Percentiles rank a stretch among this genome's conserved stretches.
Evolutionary conservation across 1,140 invertebrate genomes (phyloP).

Genomic region (Drosophila teissieri): DNA sequence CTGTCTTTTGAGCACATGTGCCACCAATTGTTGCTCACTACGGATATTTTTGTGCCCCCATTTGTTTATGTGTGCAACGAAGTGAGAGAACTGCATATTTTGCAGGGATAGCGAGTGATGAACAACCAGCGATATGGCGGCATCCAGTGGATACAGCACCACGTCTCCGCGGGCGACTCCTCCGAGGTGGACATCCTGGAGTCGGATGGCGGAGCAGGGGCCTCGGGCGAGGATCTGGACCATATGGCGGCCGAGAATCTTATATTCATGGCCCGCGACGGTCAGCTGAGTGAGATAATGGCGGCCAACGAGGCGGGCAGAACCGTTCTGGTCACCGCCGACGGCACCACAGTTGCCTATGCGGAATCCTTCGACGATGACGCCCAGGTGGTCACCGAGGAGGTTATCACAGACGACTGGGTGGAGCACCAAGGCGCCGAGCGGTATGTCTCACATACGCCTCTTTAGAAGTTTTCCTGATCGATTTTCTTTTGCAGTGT

Average conservation of each 20-base stretch:
- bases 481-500: slow-evolving; percentile 84
- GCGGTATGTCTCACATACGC: slow-evolving; percentile 85
- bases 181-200: slow-evolving; percentile 65
- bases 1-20: slow-evolving; percentile 63
- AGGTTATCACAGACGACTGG: slow-evolving; percentile 92
- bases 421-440: slow-evolving; percentile 89
- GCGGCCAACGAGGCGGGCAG: slow-evolving; percentile 78
- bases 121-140: slow-evolving; percentile 73
- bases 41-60: slow-evolving; percentile 8
- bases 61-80: slow-evolving; percentile 24
- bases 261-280: slow-evolving; percentile 87
- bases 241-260: slow-evolving; percentile 88
- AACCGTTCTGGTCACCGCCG: slow-evolving; percentile 84
- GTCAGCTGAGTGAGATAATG: slow-evolving; percentile 72
- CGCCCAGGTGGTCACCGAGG: slow-evolving; percentile 87
- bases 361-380: slow-evolving; percentile 84
- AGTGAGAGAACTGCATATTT: slow-evolving; percentile 10
- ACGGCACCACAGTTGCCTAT: slow-evolving; percentile 85
- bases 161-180: slow-evolving; percentile 52
- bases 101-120: slow-evolving; percentile 60
- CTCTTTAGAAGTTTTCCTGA: no score
- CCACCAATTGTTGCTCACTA: slow-evolving; percentile 69
- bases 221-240: slow-evolving; percentile 81
- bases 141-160: slow-evolving; percentile 81
- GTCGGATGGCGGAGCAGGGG: slow-evolving; percentile 31